These are phyloP conservation scores for Garrulus glandarius DNA, from an alignment of 2,797 vertebrate genomes.

Conservation along the genomic window DNA sequence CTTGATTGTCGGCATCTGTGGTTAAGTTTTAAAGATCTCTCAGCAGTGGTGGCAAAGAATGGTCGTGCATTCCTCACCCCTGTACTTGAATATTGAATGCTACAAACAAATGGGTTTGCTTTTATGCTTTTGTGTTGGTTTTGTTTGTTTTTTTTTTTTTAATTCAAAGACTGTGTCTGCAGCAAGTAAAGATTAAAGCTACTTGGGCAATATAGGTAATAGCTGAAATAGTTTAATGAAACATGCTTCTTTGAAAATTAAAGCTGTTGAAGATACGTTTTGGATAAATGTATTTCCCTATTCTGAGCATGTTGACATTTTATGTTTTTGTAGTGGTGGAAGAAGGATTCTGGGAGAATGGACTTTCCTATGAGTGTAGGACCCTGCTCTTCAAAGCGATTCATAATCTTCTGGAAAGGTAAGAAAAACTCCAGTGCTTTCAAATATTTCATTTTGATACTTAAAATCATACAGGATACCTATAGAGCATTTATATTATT, in stretches of 20 bases:
- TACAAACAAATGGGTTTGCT: not conserved
- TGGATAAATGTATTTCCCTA: not conserved
- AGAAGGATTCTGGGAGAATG: constrained; percentile 96
- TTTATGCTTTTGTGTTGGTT: not conserved
- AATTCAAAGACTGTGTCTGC: not conserved
- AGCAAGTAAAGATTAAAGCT: not conserved
- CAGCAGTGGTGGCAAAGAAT: not conserved
- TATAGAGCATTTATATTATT: not conserved
- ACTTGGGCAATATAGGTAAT: not conserved
- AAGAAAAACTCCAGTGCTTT: constrained; percentile 34
- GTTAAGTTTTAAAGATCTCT: not conserved
- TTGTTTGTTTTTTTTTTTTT: not conserved
- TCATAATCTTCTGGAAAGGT: constrained; percentile 98
- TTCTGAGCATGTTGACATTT: not conserved
- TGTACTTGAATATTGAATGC: not conserved
- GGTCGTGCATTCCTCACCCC: not conserved
- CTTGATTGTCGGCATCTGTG: not conserved
- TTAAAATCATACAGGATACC: not conserved
- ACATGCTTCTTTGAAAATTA: not conserved
- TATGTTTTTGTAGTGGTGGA: constrained; percentile 84
- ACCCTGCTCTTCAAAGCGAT: constrained; percentile 98
- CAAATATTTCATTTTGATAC: not conserved
- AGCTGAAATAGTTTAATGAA: not conserved
- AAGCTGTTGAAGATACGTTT: not conserved
- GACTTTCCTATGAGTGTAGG: constrained; percentile 95